Conservation (phyloP, 2,888 invertebrate genomes). For the Meloe dianella region DNA sequence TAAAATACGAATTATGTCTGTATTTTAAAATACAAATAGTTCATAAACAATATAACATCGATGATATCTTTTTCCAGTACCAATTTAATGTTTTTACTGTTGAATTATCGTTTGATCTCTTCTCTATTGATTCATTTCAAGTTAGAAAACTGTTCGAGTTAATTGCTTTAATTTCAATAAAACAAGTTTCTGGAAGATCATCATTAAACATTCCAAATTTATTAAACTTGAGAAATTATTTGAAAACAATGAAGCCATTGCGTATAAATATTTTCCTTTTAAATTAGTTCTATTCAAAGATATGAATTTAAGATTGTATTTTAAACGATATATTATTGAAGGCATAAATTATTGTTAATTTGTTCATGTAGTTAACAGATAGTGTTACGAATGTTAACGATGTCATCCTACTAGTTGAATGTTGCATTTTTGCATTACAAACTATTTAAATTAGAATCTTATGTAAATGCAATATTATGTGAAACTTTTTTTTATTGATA, state of each 20-base stretch:
- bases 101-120: background rate
- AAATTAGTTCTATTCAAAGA: background rate
- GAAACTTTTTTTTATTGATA: too few relatives aligned
- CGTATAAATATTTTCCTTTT: background rate
- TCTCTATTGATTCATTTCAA: background rate
- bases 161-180: background rate
- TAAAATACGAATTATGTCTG: background rate
- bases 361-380: background rate
- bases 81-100: background rate
- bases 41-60: background rate
- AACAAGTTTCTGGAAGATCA: background rate
- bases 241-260: background rate
- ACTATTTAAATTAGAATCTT: slow-evolving; percentile 6
- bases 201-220: background rate
- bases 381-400: background rate
- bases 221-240: slow-evolving; percentile 1
- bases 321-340: background rate
- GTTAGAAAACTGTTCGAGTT: background rate
- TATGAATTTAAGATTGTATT: background rate
- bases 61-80: background rate
- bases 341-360: background rate
- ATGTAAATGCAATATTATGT: background rate
- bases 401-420: slow-evolving; percentile 4
- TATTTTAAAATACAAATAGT: background rate
- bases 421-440: background rate